Evolutionary conservation across 2,797 vertebrate genomes (phyloP).

Genomic region (Hypotaenidia okinawae): DNA sequence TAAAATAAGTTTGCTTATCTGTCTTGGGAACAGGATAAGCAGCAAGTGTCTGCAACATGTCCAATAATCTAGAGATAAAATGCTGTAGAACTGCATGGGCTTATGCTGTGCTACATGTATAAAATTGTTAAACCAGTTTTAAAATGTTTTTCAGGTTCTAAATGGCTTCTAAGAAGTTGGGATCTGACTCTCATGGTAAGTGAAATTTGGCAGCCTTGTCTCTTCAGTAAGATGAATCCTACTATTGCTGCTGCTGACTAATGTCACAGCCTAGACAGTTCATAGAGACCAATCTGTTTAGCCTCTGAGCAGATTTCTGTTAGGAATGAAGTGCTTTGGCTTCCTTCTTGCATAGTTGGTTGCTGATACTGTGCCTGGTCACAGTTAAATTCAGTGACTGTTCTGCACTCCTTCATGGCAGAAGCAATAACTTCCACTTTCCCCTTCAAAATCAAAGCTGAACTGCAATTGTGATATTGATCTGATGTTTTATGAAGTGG

Average conservation of each 20-base stretch:
- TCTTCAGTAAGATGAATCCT: neutral
- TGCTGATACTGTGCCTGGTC: neutral
- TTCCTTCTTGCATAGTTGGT: neutral
- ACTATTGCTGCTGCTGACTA: neutral
- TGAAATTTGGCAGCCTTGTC: neutral
- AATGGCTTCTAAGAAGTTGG: constrained; percentile 99
- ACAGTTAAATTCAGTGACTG: neutral
- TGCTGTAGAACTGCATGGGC: neutral
- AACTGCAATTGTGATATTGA: neutral
- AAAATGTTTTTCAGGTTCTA: constrained; percentile 87
- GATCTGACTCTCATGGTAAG: constrained; percentile 93
- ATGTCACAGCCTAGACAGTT: neutral
- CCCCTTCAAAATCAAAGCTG: neutral
- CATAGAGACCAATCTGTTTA: neutral
- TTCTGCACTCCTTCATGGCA: neutral
- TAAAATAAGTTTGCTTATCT: neutral
- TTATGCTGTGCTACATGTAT: neutral
- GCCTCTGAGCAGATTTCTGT: neutral
- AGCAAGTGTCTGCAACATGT: neutral
- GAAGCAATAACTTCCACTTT: neutral
- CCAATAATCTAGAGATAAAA: neutral
- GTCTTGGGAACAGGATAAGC: neutral
- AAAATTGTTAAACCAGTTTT: constrained; percentile 8
- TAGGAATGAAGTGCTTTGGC: neutral
- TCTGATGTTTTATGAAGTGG: neutral